Conservation (phyloP, 2,797 vertebrate species). For the Eupleurogrammus muticus region DNA sequence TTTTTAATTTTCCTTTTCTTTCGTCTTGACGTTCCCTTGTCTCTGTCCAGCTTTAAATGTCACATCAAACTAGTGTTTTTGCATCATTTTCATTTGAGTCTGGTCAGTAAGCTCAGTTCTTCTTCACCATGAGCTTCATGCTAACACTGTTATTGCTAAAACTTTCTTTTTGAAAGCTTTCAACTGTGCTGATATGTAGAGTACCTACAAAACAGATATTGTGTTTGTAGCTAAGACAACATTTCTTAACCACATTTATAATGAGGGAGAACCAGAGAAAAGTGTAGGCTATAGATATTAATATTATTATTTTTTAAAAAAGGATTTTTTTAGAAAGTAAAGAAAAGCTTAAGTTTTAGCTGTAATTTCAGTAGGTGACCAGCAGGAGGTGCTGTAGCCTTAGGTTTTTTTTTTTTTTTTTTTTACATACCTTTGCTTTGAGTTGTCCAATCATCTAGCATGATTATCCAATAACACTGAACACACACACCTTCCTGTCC, state of each 20-base stretch:
- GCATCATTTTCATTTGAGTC: conserved; percentile 11
- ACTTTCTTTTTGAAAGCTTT: conserved; percentile 22
- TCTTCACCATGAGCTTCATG: background rate
- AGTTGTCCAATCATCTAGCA: background rate
- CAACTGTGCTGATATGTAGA: conserved; percentile 1
- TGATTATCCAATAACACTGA: conserved; percentile 18
- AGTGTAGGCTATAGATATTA: background rate
- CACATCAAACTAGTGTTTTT: conserved; percentile 3
- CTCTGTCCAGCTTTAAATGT: conserved; percentile 29
- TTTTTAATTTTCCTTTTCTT: conserved; percentile 13
- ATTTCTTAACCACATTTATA: background rate
- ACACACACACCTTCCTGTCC: conserved; percentile 10
- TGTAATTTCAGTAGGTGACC: conserved; percentile 65
- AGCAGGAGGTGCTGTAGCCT: conserved; percentile 63
- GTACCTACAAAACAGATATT: background rate
- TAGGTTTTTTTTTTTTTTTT: conserved; percentile 3
- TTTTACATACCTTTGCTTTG: background rate
- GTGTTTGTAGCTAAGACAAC: background rate
- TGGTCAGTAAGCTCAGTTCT: conserved; percentile 22
- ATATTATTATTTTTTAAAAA: background rate
- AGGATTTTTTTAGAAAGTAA: background rate
- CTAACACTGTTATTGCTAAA: background rate
- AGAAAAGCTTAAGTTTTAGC: conserved; percentile 11
- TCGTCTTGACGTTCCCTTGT: conserved; percentile 16
- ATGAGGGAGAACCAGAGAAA: background rate